Evolutionary conservation across 2,113 vertebrate species (phyloP), one percentile per base, ranked within the genome.

Genomic region (Gnathonemus longibarbis): DNA sequence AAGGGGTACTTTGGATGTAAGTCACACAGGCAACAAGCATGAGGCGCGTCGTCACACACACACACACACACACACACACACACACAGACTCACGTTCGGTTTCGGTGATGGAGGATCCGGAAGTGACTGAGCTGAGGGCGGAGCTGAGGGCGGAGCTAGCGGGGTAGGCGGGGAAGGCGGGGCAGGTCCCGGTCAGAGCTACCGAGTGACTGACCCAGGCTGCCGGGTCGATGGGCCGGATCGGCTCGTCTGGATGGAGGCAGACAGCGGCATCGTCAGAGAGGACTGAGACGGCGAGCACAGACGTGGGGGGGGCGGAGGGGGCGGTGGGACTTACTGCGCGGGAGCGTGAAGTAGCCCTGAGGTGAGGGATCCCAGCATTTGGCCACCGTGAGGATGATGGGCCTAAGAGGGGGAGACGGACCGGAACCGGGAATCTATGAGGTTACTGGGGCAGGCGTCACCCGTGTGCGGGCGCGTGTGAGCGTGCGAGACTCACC

Each of bases 311-410:
- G 19, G 48, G 48, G 49, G 10, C 1, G 2, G 0, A 2, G 39
- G 2, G 39, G 2, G n/a, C 15, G 1, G 1, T 3, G 15, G 27
- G 10, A 96, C 97, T 96, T 91, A 98, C 97, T 97, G 92, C 97
- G 95, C 27, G 97, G 97, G 52, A 98, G 95, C 2, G 97, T 97
- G 93, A 98, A 98, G 92, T 97, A 98, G 42, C 97, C 97, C 92
- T 97, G 97, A 24, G 97, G 97, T 52, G 97, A 96, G 0, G 97
- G 97, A 89, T 98, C 97, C 97, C 97, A 98, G 92, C 97, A 97
- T 94, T 98, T 98, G 1, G 97, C 97, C 93, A 98, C 97, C 0
- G 97, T 98, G 89, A 98, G 95, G 93, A 97, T 97, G 66, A 98
- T 98, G 77, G 97, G 97, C 90, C 97, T 98, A 93, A n/a, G 27